These are phyloP conservation scores for Condylura cristata DNA, from an alignment of 2,113 vertebrate species.

Conservation along the genomic window DNA sequence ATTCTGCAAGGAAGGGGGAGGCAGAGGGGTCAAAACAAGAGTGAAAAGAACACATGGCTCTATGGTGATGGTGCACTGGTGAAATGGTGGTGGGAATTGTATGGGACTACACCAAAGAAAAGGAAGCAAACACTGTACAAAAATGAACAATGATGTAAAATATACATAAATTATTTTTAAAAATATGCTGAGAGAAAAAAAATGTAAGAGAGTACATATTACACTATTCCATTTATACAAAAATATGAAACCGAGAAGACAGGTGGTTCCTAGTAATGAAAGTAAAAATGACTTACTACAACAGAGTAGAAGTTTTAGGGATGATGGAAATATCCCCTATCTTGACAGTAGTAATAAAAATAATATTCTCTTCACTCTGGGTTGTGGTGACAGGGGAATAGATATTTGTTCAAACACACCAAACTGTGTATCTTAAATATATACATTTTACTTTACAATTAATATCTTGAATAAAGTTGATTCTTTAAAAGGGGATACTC, in stretches of 20 bases:
- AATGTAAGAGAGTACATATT: background rate
- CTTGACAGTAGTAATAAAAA: background rate
- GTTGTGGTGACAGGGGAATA: background rate
- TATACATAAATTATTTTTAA: too few relatives aligned
- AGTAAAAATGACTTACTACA: background rate
- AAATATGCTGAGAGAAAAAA: background rate
- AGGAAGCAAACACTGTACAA: too few relatives aligned
- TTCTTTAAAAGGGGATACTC: constrained; percentile 5
- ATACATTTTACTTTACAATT: background rate
- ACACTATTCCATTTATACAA: constrained; percentile 2
- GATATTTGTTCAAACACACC: constrained; percentile 20
- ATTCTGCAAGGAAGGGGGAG: too few relatives aligned
- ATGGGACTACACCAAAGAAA: too few relatives aligned
- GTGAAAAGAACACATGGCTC: too few relatives aligned
- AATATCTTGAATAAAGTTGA: background rate
- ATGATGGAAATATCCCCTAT: background rate
- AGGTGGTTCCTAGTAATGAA: background rate
- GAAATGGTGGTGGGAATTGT: too few relatives aligned
- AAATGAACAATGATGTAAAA: too few relatives aligned
- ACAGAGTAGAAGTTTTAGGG: background rate
- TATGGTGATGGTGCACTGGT: too few relatives aligned
- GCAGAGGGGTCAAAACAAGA: too few relatives aligned
- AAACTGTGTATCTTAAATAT: constrained; percentile 1
- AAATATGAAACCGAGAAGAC: constrained; percentile 21
- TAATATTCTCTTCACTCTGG: background rate